These are phyloP conservation scores for Cydia fagiglandana DNA, from an alignment of 1,140 invertebrate genomes.

Conservation along the genomic window DNA sequence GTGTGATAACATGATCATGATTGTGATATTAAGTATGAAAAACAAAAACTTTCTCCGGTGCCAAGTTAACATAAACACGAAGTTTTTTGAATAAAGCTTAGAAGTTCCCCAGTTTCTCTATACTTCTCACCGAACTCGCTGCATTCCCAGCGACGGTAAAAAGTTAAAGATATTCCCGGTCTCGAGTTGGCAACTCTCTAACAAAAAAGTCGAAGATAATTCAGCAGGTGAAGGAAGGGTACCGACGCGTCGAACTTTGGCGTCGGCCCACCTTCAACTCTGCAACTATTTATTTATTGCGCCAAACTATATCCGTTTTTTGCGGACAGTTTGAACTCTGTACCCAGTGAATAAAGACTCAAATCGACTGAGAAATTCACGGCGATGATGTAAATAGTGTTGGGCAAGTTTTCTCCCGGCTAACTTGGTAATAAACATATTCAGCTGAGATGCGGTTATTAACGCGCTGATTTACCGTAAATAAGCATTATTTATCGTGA, in stretches of 20 bases:
- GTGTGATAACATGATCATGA: too few species aligned
- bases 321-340: background rate
- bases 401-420: slow-evolving; percentile 34
- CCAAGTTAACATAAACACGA: background rate
- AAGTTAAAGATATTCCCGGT: slow-evolving; percentile 24
- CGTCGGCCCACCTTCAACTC: slow-evolving; percentile 49
- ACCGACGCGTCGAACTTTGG: slow-evolving; percentile 44
- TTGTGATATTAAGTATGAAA: background rate
- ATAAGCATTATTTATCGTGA: slow-evolving; percentile 55
- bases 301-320: slow-evolving; percentile 33
- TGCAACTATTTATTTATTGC: slow-evolving; percentile 65
- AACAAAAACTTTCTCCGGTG: background rate
- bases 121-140: background rate
- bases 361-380: background rate
- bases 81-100: slow-evolving; percentile 14
- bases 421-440: slow-evolving; percentile 56
- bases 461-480: slow-evolving; percentile 52
- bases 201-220: slow-evolving; percentile 51
- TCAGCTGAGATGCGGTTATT: slow-evolving; percentile 53
- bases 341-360: background rate
- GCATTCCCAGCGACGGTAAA: background rate
- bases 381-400: slow-evolving; percentile 35
- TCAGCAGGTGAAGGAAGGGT: slow-evolving; percentile 49
- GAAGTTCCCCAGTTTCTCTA: background rate
- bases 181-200: slow-evolving; percentile 43